A percentile compares a stretch with the other conserved stretches of the same genome.
Conservation (phyloP, 2,888 invertebrate genomes). For the Volucella bombylans region DNA sequence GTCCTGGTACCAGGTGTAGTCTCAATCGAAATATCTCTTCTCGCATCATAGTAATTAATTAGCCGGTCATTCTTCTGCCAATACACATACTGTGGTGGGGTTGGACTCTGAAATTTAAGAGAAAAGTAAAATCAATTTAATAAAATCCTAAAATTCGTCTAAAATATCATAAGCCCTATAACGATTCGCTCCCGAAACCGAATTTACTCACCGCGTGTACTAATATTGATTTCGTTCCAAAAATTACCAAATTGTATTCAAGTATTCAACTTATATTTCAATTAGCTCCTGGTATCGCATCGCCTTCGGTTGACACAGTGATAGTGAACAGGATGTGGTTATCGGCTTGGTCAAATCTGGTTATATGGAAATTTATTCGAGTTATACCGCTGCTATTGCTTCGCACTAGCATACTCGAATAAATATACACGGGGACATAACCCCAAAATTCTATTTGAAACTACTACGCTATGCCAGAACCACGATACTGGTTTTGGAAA, state of each 20-base stretch:
- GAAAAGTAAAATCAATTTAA: constrained; percentile 75
- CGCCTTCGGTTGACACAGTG: constrained; percentile 21
- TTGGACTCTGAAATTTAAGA: constrained; percentile 88
- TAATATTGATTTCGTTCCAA: constrained; percentile 29
- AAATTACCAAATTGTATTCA: constrained; percentile 13
- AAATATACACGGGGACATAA: not conserved
- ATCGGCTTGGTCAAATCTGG: constrained; percentile 27
- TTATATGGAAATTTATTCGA: constrained; percentile 41
- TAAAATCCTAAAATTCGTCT: not conserved
- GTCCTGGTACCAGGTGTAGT: constrained; percentile 93
- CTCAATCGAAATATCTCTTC: constrained; percentile 91
- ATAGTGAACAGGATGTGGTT: constrained; percentile 57
- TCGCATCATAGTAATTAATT: constrained; percentile 94
- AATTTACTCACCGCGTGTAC: not conserved
- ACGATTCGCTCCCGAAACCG: not conserved
- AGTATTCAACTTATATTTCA: constrained; percentile 48
- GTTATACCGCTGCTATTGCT: constrained; percentile 6
- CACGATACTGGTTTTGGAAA: not conserved
- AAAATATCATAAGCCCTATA: too few relatives aligned
- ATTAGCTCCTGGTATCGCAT: constrained; percentile 34
- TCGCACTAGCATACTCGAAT: not conserved
- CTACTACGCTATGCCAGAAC: not conserved
- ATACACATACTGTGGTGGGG: constrained; percentile 96
- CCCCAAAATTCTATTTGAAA: not conserved
- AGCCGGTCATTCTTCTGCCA: constrained; percentile 97